phyloP scores from a whole-genome alignment of 2,888 invertebrate species.

The Polydrusus tereticollis region DNA sequence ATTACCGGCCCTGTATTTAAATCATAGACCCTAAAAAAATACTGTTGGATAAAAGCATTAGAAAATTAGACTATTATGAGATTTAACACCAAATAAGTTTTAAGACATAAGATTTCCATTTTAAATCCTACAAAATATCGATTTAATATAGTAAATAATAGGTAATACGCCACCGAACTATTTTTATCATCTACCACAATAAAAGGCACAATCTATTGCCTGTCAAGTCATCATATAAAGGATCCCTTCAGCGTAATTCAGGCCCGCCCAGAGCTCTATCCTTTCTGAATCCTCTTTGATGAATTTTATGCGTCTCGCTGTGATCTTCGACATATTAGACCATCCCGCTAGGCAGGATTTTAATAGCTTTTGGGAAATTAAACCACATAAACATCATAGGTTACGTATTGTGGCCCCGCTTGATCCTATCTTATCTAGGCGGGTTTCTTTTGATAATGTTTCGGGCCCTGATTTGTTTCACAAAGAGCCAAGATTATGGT shows the following conservation, averaged over 20 bases:
- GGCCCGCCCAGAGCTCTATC: conserved; percentile 46
- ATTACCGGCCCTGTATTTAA: too few species aligned
- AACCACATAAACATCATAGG: conserved; percentile 66
- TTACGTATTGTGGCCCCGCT: conserved; percentile 61
- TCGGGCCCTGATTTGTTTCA: conserved; percentile 43
- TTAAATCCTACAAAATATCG: neutral
- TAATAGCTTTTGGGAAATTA: conserved; percentile 67
- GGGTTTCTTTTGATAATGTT: conserved; percentile 44
- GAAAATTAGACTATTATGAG: too few species aligned
- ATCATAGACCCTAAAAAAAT: too few species aligned
- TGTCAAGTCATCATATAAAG: conserved; percentile 39
- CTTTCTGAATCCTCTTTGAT: conserved; percentile 61
- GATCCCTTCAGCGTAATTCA: conserved; percentile 40
- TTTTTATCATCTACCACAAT: conserved; percentile 23
- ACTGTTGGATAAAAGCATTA: too few species aligned
- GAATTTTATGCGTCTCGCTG: conserved; percentile 64
- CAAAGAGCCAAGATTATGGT: conserved; percentile 37
- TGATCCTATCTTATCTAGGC: conserved; percentile 56
- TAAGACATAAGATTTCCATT: neutral
- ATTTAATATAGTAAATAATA: neutral
- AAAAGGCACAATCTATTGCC: conserved; percentile 39
- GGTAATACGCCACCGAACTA: neutral
- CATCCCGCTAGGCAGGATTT: conserved; percentile 62
- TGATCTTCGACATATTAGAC: conserved; percentile 63
- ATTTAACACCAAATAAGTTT: too few species aligned